Conservation (phyloP, 2,113 vertebrate genomes). For the Aepyceros melampus region DNA sequence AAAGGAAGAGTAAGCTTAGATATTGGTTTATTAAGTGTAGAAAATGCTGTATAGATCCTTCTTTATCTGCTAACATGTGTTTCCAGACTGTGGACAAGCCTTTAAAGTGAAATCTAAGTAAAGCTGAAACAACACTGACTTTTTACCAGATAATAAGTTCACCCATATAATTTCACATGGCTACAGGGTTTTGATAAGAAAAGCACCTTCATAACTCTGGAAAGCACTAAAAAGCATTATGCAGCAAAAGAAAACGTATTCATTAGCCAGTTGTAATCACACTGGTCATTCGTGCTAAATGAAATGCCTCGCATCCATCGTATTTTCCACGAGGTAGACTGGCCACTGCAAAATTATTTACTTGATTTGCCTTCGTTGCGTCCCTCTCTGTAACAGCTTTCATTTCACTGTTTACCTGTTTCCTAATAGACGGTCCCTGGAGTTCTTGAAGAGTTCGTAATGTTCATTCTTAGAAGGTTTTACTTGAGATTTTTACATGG, state of each 20-base stretch:
- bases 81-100: neutral
- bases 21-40: neutral
- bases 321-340: neutral
- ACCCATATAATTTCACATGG: neutral
- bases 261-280: neutral
- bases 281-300: neutral
- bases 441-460: neutral
- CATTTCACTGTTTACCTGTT: neutral
- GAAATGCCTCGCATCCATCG: neutral
- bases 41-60: neutral
- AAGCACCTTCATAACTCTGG: neutral
- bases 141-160: neutral
- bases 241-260: neutral
- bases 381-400: neutral
- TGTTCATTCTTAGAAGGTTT: slow-evolving; percentile 16
- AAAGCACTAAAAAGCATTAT: neutral
- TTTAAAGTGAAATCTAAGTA: neutral
- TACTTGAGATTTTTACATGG: slow-evolving; percentile 18
- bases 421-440: neutral
- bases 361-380: neutral
- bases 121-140: neutral
- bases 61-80: neutral
- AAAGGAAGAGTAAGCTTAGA: neutral
- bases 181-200: neutral
- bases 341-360: neutral